Base-by-base conservation (phyloP, 2,797 vertebrate genomes). In the Coilia nasus region DNA sequence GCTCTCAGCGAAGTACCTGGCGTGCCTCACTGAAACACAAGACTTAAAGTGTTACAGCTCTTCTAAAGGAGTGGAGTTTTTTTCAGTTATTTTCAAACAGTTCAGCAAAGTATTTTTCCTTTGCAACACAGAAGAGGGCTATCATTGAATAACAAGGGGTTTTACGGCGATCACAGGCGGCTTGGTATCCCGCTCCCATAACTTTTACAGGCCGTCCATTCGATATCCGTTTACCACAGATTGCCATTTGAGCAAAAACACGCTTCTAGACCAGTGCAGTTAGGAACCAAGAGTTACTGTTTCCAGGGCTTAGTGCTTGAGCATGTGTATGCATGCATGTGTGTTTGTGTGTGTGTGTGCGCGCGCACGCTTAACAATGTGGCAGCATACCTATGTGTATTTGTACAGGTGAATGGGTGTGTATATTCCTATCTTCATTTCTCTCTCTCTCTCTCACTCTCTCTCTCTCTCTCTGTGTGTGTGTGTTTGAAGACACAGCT, bases 151-250 rank as follows among this genome's bases (percentile, higher is more conserved):
- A 44, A 78, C 17, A 78, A 78, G 71, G 71, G 4, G 2, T n/a
- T 78, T 78, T 44, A 5, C 35, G 15, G 35, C 71, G 17, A 44
- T 78, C 21, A 44, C 15, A 78, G 35, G 17, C 15, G 19, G 64
- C 31, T 41, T 75, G 67, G 31, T 78, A 21, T 78, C 71, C 6
- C 35, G 44, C 71, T 78, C 7, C 35, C 19, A 44, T 78, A 78
- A 78, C 71, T 78, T 78, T 44, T 19, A 44, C 35, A 44, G 35
- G 71, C 35, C 35, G 31, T 21, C 71, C 31, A 44, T 78, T 44
- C 31, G 15, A 78, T 78, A 78, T 78, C 35, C 35, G 6, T 78
- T 78, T 78, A 78, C 71, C 71, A 44, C 17, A 44, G 71, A 41
- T 44, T 41, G 71, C 71, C 71, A 35, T 17, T 28, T 71, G 25